Percentiles rank a stretch among this genome's conserved stretches.
These are phyloP conservation scores for Idaea straminata DNA, from an alignment of 2,888 invertebrate species.

Conservation along the genomic window DNA sequence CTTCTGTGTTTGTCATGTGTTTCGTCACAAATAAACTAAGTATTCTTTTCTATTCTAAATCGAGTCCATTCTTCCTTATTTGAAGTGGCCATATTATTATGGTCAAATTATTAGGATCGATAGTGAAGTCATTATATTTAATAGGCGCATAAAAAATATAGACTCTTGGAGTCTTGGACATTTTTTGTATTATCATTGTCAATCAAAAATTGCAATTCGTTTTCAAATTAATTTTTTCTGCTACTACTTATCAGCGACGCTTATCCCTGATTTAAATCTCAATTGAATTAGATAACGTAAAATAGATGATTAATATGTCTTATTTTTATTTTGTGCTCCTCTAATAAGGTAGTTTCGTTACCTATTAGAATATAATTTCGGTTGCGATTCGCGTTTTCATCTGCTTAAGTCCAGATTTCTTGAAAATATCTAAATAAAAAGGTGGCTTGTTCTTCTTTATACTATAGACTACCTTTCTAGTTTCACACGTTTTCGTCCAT, in stretches of 20 bases:
- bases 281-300: background rate
- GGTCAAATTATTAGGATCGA: too few species aligned
- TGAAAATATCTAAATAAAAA: background rate
- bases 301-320: background rate
- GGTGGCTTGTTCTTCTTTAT: background rate
- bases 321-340: background rate
- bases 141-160: too few species aligned
- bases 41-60: too few species aligned
- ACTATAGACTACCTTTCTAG: background rate
- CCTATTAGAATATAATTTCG: background rate
- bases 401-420: too few species aligned
- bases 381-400: too few species aligned
- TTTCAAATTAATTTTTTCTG: background rate
- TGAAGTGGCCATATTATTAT: too few species aligned
- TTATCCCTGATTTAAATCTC: background rate
- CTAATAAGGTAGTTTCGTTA: background rate
- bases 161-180: too few species aligned
- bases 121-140: too few species aligned
- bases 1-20: too few species aligned
- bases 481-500: background rate
- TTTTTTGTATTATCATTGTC: too few species aligned
- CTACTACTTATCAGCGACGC: background rate
- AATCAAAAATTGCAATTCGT: background rate
- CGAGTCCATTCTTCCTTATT: too few species aligned
- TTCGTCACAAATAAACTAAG: too few species aligned